Evolutionary conservation across 2,888 invertebrate species (phyloP), one percentile per base, ranked within the genome.

Genomic region (Callyntrura sp.): DNA sequence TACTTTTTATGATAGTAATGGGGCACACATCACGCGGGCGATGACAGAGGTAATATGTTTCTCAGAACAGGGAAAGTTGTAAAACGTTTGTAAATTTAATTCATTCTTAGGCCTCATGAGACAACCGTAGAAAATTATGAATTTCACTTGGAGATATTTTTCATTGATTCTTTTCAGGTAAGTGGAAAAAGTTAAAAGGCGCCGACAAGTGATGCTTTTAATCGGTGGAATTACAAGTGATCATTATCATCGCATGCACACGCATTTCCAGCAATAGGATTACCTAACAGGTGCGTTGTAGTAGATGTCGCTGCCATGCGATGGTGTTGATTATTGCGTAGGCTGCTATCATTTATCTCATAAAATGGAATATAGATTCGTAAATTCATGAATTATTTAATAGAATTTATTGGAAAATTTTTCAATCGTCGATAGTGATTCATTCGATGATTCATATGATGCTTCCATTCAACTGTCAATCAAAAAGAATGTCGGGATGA

Each of bases 101-200:
- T 25, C 11, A 65, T 68, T 68, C n/a, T 68, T n/a, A 1, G 35
- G 43, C 35, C 35, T 68, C 68, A 68, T 5, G 68, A 68, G 68
- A 68, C 35, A 35, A 68, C 35, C 68, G 68, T 14, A 35, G 43
- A 68, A 68, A 68, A 68, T 68, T 68, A 68, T 68, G 68, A 68
- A 35, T 68, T 68, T 68, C n/a, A n/a, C 14, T 6, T 4, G n/a
- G 68, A 68, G 35, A 68, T 35, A 68, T 68, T 68, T 68, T 43
- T 43, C 20, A 68, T 6, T 23, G 23, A 62, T 62, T 62, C 9
- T 35, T 35, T 35, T 35, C 35, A n/a, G n/a, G 35, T 35, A 2
- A 35, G 35, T 6, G 6, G 3, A 35, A 35, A 35, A 35, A 11
- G 23, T 62, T 25, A 62, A 23, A 25, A 62, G 9, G 25, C 2